A percentile compares a stretch with the other conserved stretches of the same genome.
Conservation (phyloP, 2,113 vertebrate genomes). For the Coturnix japonica region DNA sequence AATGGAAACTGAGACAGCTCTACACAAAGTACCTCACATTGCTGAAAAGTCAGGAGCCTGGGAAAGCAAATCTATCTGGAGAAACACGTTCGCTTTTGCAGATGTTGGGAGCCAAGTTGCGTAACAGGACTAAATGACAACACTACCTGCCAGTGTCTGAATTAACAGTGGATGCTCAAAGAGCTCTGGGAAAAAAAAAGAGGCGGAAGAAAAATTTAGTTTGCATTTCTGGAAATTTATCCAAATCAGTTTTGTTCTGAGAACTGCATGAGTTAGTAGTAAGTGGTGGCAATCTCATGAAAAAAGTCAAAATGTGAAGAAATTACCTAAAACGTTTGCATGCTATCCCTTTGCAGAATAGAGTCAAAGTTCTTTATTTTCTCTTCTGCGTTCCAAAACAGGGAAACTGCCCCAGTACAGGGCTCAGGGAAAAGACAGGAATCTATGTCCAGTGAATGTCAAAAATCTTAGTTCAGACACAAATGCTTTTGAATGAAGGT, state of each 20-base stretch:
- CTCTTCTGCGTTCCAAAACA: not conserved
- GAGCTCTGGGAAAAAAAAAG: not conserved
- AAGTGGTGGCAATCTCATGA: not conserved
- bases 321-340: not conserved
- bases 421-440: not conserved
- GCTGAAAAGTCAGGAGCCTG: slow-evolving; percentile 22
- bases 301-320: not conserved
- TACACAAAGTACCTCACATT: not conserved
- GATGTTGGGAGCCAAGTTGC: slow-evolving; percentile 19
- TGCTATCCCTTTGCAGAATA: not conserved
- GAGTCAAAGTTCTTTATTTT: not conserved
- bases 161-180: not conserved
- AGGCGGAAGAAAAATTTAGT: not conserved
- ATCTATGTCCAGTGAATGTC: not conserved
- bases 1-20: slow-evolving; percentile 8
- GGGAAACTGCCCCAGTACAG: accelerated
- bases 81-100: slow-evolving; percentile 32
- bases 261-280: not conserved
- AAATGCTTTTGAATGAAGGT: not conserved
- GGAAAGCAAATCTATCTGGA: slow-evolving; percentile 32
- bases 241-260: not conserved
- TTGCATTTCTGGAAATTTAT: not conserved
- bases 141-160: slow-evolving; percentile 24
- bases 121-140: slow-evolving; percentile 13
- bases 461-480: not conserved